These are phyloP conservation scores for Chrysochloris asiatica DNA, from an alignment of 2,113 vertebrate species.

Conservation along the genomic window DNA sequence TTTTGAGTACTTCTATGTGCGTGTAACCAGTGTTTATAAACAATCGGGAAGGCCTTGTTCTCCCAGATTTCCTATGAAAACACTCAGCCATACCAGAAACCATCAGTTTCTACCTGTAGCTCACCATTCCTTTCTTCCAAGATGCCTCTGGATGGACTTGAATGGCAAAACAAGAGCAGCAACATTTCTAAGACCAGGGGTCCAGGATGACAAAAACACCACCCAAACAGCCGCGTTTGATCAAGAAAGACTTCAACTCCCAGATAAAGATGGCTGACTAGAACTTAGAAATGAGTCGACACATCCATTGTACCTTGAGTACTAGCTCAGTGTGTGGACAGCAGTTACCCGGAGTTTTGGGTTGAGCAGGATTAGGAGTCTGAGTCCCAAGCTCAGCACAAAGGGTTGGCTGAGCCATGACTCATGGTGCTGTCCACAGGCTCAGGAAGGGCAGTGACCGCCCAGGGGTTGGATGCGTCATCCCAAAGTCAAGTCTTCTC, in stretches of 20 bases:
- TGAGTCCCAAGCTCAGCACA: not conserved
- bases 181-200: not conserved
- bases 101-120: too few species aligned
- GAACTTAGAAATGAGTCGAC: not conserved
- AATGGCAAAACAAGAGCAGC: too few species aligned
- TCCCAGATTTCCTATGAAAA: not conserved
- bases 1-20: not conserved
- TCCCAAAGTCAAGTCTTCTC: too few species aligned
- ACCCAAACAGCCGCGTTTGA: too few species aligned
- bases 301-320: not conserved
- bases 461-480: not conserved
- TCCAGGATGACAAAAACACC: too few species aligned
- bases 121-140: too few species aligned
- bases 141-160: too few species aligned
- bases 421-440: not conserved
- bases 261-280: not conserved
- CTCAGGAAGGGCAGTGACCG: too few species aligned
- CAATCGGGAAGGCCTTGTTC: rapidly evolving
- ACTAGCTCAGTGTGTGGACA: not conserved
- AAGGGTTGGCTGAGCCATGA: not conserved
- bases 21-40: not conserved
- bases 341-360: not conserved
- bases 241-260: not conserved
- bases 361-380: not conserved
- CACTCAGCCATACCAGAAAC: rapidly evolving